A percentile compares a stretch with the other conserved stretches of the same genome.
phyloP scores from a whole-genome alignment of 2,888 invertebrate species.

The Andricus curvator region DNA sequence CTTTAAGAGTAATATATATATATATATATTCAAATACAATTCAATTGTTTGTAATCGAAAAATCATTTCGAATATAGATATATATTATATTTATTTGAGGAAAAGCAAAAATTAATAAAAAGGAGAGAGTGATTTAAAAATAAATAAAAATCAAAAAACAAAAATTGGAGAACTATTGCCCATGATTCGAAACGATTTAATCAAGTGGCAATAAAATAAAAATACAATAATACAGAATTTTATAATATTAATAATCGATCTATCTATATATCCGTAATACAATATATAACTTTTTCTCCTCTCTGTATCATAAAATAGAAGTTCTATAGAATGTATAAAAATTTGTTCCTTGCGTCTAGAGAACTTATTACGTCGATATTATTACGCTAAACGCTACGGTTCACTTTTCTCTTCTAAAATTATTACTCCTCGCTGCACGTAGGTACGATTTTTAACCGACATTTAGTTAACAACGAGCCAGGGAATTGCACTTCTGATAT shows the following conservation, averaged over 20 bases:
- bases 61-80: neutral
- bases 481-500: constrained; percentile 24
- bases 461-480: neutral
- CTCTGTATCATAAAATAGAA: constrained; percentile 72
- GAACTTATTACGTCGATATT: constrained; percentile 55
- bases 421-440: neutral
- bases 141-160: neutral
- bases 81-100: neutral
- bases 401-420: constrained; percentile 6
- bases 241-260: constrained; percentile 63
- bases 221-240: constrained; percentile 34
- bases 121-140: neutral
- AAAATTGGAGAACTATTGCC: constrained; percentile 59
- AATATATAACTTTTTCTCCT: constrained; percentile 69
- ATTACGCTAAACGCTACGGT: constrained; percentile 20
- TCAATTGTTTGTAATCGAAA: neutral
- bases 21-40: neutral
- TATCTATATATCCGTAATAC: constrained; percentile 67
- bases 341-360: constrained; percentile 60
- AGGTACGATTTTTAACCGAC: constrained; percentile 6
- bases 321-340: constrained; percentile 72
- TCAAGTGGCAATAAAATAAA: constrained; percentile 33
- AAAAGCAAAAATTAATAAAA: neutral
- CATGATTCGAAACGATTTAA: constrained; percentile 51
- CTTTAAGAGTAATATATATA: neutral